phyloP scores from a whole-genome alignment of 2,113 vertebrate species.

The Rissa tridactyla region DNA sequence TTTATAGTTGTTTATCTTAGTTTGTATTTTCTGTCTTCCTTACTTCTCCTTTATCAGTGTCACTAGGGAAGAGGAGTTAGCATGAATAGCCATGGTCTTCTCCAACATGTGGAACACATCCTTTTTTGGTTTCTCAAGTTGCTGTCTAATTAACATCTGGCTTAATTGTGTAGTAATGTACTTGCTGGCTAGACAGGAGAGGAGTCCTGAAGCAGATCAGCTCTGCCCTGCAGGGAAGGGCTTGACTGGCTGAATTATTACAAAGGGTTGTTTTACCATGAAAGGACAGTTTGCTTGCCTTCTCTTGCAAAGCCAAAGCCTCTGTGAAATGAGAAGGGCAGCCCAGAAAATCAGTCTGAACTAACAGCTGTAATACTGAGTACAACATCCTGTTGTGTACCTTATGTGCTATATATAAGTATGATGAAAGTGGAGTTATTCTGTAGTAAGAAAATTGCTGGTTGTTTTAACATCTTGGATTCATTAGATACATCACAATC shows the following conservation, averaged over 20 bases:
- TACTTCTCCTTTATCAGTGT: neutral
- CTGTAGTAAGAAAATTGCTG: neutral
- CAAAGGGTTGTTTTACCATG: neutral
- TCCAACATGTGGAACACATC: neutral
- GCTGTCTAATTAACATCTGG: neutral
- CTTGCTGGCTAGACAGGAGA: neutral
- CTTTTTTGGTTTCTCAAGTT: neutral
- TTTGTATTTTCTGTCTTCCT: neutral
- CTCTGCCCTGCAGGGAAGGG: neutral
- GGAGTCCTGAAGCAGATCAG: neutral
- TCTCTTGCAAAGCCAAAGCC: neutral
- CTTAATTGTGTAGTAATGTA: rapidly evolving
- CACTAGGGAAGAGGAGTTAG: neutral
- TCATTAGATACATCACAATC: neutral
- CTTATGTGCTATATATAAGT: rapidly evolving
- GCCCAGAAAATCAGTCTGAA: neutral
- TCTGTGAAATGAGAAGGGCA: neutral
- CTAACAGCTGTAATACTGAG: neutral
- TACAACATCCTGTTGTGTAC: neutral
- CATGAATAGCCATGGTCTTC: neutral
- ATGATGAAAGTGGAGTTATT: neutral
- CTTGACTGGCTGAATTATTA: neutral
- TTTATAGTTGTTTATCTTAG: neutral
- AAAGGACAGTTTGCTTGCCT: neutral
- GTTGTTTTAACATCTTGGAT: neutral